Conservation (phyloP, 2,113 vertebrate genomes). For the Dicerorhinus sumatrensis region DNA sequence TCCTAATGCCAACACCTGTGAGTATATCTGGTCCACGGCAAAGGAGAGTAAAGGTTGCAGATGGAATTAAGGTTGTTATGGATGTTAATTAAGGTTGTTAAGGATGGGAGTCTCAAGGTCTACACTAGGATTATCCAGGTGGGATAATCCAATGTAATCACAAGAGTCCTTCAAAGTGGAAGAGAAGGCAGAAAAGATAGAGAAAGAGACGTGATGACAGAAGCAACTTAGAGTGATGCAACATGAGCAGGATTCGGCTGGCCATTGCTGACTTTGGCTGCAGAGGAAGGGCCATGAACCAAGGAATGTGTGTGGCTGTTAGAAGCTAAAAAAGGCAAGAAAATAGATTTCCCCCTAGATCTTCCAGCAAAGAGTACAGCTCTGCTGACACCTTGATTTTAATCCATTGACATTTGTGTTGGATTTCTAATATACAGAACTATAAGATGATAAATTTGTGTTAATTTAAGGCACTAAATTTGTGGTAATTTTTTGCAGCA, state of each 20-base stretch:
- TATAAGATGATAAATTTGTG: background rate
- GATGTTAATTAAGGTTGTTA: background rate
- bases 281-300: background rate
- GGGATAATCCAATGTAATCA: no score
- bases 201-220: background rate
- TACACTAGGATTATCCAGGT: no score
- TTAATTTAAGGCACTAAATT: background rate
- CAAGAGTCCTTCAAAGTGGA: background rate
- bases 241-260: background rate
- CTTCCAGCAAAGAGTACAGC: background rate
- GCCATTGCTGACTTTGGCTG: no score
- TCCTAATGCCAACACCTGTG: fast-evolving
- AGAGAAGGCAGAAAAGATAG: background rate
- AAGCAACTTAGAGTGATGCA: no score
- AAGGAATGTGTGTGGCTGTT: fast-evolving
- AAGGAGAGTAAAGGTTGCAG: fast-evolving
- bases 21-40: fast-evolving
- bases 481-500: no score
- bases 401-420: fast-evolving
- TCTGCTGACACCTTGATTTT: fast-evolving
- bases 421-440: background rate
- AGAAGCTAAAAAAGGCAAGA: background rate
- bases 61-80: background rate
- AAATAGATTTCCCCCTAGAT: background rate
- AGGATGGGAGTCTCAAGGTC: no score